These are phyloP conservation scores for Darevskia mixta DNA, from an alignment of 2,797 vertebrate species.

Conservation along the genomic window DNA sequence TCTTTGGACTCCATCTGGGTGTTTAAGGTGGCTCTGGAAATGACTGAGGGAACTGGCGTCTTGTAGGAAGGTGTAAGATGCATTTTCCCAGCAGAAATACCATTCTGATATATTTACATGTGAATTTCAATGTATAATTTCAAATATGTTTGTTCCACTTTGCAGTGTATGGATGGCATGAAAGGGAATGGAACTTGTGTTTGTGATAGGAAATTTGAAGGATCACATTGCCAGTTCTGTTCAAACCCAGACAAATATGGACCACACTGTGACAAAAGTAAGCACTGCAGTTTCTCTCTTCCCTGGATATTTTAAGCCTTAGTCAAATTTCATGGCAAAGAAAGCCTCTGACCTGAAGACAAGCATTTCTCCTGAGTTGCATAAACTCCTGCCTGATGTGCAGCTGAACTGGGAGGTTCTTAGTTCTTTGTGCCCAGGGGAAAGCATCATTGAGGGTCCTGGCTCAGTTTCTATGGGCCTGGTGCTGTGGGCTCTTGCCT, in stretches of 20 bases:
- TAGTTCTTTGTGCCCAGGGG: too few relatives aligned
- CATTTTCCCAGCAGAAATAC: background rate
- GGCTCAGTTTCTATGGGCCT: too few relatives aligned
- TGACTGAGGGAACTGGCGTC: background rate
- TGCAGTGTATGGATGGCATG: conserved; percentile 88
- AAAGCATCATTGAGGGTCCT: too few relatives aligned
- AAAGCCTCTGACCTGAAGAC: too few relatives aligned
- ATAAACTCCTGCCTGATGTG: too few relatives aligned
- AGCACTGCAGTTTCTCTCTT: background rate
- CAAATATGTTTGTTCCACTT: conserved; percentile 31
- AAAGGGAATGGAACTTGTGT: conserved; percentile 86
- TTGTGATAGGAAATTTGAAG: conserved; percentile 85
- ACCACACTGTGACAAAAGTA: conserved; percentile 87
- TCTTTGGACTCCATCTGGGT: too few relatives aligned
- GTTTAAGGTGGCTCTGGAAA: too few relatives aligned
- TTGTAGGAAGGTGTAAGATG: fast-evolving
- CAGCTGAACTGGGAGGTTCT: too few relatives aligned
- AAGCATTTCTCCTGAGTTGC: too few relatives aligned
- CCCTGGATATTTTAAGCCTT: background rate
- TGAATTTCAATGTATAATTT: background rate
- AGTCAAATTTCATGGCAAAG: background rate
- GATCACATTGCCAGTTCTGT: conserved; percentile 90
- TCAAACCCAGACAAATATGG: conserved; percentile 82
- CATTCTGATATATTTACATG: background rate
- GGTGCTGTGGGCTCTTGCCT: too few relatives aligned